Conservation (phyloP, 2,113 vertebrate genomes). For the Oostethus manadensis region DNA sequence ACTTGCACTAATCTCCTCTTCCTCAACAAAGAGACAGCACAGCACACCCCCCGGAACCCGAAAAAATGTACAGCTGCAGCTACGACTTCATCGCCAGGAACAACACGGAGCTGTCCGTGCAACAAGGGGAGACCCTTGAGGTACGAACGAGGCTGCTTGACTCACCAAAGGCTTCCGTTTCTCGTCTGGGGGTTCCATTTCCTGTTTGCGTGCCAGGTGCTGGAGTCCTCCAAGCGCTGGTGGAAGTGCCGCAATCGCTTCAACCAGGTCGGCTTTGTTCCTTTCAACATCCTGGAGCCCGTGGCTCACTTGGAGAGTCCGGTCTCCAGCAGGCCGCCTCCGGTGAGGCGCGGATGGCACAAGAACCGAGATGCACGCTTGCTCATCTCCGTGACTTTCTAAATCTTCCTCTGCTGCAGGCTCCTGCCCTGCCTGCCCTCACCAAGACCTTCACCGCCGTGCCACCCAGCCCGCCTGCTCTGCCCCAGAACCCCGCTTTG, state of each 20-base stretch:
- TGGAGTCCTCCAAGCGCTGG: slow-evolving; percentile 79
- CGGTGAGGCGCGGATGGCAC: slow-evolving; percentile 40
- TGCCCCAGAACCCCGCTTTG: slow-evolving; percentile 9
- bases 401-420: slow-evolving; percentile 33
- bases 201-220: slow-evolving; percentile 58
- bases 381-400: background rate
- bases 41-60: slow-evolving; percentile 19
- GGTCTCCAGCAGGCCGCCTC: slow-evolving; percentile 18
- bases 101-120: slow-evolving; percentile 81
- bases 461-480: slow-evolving; percentile 33
- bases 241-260: slow-evolving; percentile 79
- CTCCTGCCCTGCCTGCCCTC: slow-evolving; percentile 36
- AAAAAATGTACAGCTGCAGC: slow-evolving; percentile 71
- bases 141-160: slow-evolving; percentile 41
- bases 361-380: background rate
- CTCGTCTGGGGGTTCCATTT: background rate
- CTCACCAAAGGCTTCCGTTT: background rate
- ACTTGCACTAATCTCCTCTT: background rate
- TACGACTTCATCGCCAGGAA: slow-evolving; percentile 88
- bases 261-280: slow-evolving; percentile 75
- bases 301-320: slow-evolving; percentile 59
- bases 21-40: slow-evolving; percentile 48
- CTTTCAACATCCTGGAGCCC: slow-evolving; percentile 78
- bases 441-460: slow-evolving; percentile 24
- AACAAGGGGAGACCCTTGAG: slow-evolving; percentile 77